These are phyloP conservation scores for Nomada hirtipes DNA, from an alignment of 2,888 invertebrate species.

Conservation along the genomic window DNA sequence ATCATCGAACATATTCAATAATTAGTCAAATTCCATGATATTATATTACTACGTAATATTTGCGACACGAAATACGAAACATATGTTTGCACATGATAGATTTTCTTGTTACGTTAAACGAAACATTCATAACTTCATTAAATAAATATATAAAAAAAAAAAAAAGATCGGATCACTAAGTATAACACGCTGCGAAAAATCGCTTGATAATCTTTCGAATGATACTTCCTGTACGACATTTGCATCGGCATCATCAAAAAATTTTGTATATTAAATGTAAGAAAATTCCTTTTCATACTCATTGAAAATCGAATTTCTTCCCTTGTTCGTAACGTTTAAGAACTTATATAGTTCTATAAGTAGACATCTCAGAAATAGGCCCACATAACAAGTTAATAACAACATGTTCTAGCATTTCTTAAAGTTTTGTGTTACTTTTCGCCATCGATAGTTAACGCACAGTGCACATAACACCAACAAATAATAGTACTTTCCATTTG, in stretches of 20 bases:
- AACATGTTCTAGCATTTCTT: constrained; percentile 39
- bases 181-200: constrained; percentile 34
- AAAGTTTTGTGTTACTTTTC: constrained; percentile 18
- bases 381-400: constrained; percentile 58
- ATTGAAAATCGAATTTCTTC: constrained; percentile 16
- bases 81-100: constrained; percentile 24
- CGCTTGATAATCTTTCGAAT: constrained; percentile 33
- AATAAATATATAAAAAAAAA: constrained; percentile 55
- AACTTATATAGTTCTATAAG: constrained; percentile 46
- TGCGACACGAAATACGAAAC: constrained; percentile 27
- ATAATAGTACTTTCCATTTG: constrained; percentile 66
- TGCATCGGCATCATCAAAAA: constrained; percentile 27
- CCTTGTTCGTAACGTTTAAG: constrained; percentile 54
- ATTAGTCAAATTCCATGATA: constrained; percentile 26
- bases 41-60: constrained; percentile 30
- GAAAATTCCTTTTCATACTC: constrained; percentile 43
- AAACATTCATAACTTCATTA: constrained; percentile 28
- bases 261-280: constrained; percentile 48
- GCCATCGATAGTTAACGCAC: constrained; percentile 47
- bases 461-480: constrained; percentile 62
- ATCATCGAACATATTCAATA: constrained; percentile 15
- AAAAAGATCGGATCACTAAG: constrained; percentile 40
- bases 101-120: constrained; percentile 24
- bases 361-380: constrained; percentile 62
- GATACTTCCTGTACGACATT: constrained; percentile 12